Percentiles rank a stretch among this genome's conserved stretches.
Evolutionary conservation across 1,140 invertebrate species (phyloP).

Genomic region (Brachionus manjavacas): DNA sequence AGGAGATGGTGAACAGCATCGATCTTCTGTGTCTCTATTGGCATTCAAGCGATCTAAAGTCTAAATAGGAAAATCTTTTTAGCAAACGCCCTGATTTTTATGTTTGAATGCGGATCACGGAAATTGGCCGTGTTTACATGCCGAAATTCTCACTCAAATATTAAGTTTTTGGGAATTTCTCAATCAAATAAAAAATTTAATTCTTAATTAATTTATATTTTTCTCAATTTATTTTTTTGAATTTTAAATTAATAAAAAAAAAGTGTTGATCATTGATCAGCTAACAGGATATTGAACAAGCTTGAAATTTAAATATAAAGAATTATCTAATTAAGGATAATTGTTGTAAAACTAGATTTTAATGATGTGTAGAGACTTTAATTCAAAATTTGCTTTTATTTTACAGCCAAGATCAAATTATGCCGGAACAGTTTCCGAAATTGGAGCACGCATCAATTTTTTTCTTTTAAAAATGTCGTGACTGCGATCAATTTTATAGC

Average conservation of each 20-base stretch:
- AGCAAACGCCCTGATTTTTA: not conserved
- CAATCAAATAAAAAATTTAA: not conserved
- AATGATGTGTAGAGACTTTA: too few species aligned
- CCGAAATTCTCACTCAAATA: not conserved
- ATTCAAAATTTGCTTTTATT: not conserved
- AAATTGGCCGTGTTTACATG: not conserved
- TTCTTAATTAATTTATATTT: too few species aligned
- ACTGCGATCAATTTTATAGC: not conserved
- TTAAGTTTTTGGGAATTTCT: not conserved
- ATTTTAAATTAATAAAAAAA: too few species aligned
- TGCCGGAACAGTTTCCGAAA: not conserved
- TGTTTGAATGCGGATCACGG: not conserved
- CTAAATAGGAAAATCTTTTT: not conserved
- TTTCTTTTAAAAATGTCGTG: not conserved
- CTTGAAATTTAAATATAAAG: too few species aligned
- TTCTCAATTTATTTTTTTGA: too few species aligned
- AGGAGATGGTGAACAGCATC: conserved; percentile 8
- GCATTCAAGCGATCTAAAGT: not conserved
- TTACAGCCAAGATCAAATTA: not conserved
- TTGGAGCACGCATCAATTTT: not conserved
- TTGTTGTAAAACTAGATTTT: too few species aligned
- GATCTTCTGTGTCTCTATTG: not conserved
- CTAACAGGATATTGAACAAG: too few species aligned
- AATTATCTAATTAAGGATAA: too few species aligned
- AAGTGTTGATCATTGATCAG: too few species aligned